Evolutionary conservation across 2,797 vertebrate species (phyloP).

Genomic region (Macroramphosus scolopax): DNA sequence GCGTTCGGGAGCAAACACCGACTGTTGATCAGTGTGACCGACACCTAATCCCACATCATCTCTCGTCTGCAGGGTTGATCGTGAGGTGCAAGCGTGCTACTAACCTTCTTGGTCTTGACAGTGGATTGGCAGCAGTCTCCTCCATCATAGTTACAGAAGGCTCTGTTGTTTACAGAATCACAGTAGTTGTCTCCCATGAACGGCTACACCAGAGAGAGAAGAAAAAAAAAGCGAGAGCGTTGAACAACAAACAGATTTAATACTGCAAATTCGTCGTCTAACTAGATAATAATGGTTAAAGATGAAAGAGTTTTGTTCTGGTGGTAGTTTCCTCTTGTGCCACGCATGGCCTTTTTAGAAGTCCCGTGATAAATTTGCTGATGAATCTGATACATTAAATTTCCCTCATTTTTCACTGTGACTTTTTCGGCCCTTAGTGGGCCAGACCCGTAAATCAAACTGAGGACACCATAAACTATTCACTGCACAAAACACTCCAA

Average conservation of each 20-base stretch:
- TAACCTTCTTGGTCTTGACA: slow-evolving; percentile 96
- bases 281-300: slow-evolving; percentile 1
- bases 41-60: slow-evolving; percentile 12
- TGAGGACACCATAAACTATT: slow-evolving; percentile 67
- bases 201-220: slow-evolving; percentile 63
- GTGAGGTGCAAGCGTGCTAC: slow-evolving; percentile 31
- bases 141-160: slow-evolving; percentile 97
- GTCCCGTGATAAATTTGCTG: slow-evolving; percentile 43
- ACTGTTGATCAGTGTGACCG: no score
- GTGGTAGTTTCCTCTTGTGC: slow-evolving; percentile 11
- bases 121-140: slow-evolving; percentile 97
- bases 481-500: slow-evolving; percentile 60
- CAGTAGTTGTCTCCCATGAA: slow-evolving; percentile 99
- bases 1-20: slow-evolving; percentile 16
- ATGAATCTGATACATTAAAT: slow-evolving; percentile 56
- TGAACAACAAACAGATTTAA: neutral
- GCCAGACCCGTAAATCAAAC: slow-evolving; percentile 65
- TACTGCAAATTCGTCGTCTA: slow-evolving; percentile 1
- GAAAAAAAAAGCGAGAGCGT: no score
- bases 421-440: slow-evolving; percentile 54
- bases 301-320: slow-evolving; percentile 5
- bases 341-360: slow-evolving; percentile 29
- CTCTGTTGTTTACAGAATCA: slow-evolving; percentile 95
- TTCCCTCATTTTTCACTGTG: slow-evolving; percentile 63
- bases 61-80: slow-evolving; percentile 4